phyloP scores from a whole-genome alignment of 92 coral and sea anemone genomes.

The Desmophyllum pertusum region DNA sequence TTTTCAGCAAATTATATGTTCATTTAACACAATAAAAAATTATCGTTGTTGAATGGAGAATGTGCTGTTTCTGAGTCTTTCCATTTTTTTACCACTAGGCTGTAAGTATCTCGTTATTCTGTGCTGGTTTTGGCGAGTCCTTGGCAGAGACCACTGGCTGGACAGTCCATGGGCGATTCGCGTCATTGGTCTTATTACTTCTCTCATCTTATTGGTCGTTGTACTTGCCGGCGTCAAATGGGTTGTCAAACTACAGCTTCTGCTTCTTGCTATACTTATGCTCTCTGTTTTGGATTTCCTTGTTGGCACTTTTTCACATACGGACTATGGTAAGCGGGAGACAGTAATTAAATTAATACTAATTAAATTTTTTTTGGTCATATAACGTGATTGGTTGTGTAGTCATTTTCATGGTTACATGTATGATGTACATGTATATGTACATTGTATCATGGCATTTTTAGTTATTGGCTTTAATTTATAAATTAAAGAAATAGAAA shows the following conservation, averaged over 20 bases:
- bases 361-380: no score
- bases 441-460: no score
- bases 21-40: background rate
- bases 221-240: conserved; percentile 99
- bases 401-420: no score
- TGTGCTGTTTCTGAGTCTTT: background rate
- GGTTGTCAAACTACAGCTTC: conserved; percentile 95
- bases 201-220: conserved; percentile 78
- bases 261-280: conserved; percentile 88
- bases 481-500: no score
- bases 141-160: conserved; percentile 95
- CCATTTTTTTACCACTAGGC: conserved; percentile 59
- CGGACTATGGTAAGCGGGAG: conserved; percentile 82
- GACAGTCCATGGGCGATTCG: conserved; percentile 97
- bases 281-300: conserved; percentile 95
- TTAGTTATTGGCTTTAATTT: no score
- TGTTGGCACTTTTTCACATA: conserved; percentile 98
- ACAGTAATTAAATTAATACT: no score
- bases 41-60: background rate
- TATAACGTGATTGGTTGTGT: no score
- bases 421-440: no score
- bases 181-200: conserved; percentile 88
- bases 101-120: conserved; percentile 93
- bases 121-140: conserved; percentile 99
- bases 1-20: no score